Evolutionary conservation across 2,888 invertebrate species (phyloP).

Genomic region (Ypsolopha sequella): DNA sequence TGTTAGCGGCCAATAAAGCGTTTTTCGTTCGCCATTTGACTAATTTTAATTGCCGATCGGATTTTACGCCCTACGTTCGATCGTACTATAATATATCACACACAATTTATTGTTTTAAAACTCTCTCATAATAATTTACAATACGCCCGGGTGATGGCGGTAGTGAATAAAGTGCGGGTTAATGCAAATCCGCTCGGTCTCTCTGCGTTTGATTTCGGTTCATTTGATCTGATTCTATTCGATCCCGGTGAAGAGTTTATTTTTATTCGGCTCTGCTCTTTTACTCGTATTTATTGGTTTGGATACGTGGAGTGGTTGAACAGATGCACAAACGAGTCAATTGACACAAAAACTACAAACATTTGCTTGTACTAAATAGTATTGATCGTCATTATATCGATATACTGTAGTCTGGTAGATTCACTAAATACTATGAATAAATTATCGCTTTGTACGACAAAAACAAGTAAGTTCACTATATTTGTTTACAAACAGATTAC

Average conservation of each 20-base stretch:
- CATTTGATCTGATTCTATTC: conserved; percentile 7
- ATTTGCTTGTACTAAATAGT: too few relatives aligned
- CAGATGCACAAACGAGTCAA: too few relatives aligned
- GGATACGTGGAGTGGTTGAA: not conserved
- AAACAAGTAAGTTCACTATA: too few relatives aligned
- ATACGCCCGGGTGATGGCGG: conserved; percentile 32
- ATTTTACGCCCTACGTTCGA: conserved; percentile 42
- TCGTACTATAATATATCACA: conserved; percentile 39
- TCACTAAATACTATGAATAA: too few relatives aligned
- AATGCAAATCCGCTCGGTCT: conserved; percentile 33
- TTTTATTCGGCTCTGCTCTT: not conserved
- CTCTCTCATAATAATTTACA: conserved; percentile 45
- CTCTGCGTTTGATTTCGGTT: conserved; percentile 34
- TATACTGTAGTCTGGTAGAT: too few relatives aligned
- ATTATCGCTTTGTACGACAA: too few relatives aligned
- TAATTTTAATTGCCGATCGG: conserved; percentile 53
- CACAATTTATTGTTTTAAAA: conserved; percentile 47
- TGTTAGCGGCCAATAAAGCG: conserved; percentile 39
- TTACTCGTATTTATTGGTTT: not conserved
- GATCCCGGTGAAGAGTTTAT: conserved; percentile 3
- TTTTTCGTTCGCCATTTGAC: conserved; percentile 45
- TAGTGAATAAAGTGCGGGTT: conserved; percentile 49
- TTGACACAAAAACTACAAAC: too few relatives aligned
- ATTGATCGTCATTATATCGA: too few relatives aligned
- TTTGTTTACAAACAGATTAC: too few relatives aligned